Base-by-base conservation (phyloP, 2,888 invertebrate species). In the Athalia rosae region DNA sequence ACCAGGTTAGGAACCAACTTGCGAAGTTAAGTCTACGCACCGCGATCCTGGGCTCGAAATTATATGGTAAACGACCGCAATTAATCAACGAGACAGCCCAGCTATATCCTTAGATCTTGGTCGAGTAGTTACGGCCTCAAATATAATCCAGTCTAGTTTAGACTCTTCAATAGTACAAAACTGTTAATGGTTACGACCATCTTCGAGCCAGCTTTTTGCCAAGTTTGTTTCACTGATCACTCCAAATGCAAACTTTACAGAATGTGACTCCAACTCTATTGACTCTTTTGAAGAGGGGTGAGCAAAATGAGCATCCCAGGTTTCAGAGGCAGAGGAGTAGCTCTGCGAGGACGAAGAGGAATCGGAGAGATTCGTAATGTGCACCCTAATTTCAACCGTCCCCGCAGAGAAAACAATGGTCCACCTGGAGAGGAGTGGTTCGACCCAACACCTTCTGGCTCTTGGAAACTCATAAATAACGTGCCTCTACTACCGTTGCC, bases 291-390 rank as follows among this genome's bases (percentile, higher is more conserved):
- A 48, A 47, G 59, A 43, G 50, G 48, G 43, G 61, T 58, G 62
- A 73, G 9, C 59, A 50, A 43, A 74, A 77, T 77, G 77, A 77
- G 73, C 50, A 62, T n/a, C 15, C 56, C 50, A 53, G 73, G 84
- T 77, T 88, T 83, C 71, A 84, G 87, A 77, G 87, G 87, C 79
- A 84, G 87, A 81, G 85, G 85, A 79, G 87, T 84, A 76, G 85
- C 83, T 80, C 82, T 82, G 81, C 84, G 85, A 71, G 85, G 83
- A 62, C 64, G 82, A 76, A 82, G 80, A 78, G 82, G 79, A 4
- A 76, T 81, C 6, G 80, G 79, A 79, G 80, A 80, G 56, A 56
- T 76, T 63, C 76, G 80, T 41, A 77, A 66, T 66, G 79, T 79
- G 43, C 81, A 76, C 15, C 80, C 82, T 56, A 80, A 80, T 73